A percentile compares a stretch with the other conserved stretches of the same genome.
phyloP scores from a whole-genome alignment of 2,113 vertebrate genomes.

The Carettochelys insculpta region DNA sequence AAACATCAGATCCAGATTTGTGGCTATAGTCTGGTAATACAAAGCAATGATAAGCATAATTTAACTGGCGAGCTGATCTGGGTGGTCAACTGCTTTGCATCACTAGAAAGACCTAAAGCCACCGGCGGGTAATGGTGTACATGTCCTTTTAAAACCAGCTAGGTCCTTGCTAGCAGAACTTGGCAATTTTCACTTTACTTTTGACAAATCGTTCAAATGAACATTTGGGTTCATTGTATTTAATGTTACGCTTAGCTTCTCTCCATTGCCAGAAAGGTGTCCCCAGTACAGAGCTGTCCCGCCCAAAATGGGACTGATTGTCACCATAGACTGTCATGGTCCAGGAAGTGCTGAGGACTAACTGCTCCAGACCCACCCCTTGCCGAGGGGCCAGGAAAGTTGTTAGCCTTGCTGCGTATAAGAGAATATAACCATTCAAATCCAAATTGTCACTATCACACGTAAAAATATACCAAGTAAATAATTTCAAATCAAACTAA shows the following conservation, averaged over 20 bases:
- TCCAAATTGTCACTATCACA: neutral
- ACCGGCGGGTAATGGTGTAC: neutral
- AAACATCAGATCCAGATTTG: neutral
- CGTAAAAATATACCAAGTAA: neutral
- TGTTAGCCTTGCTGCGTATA: no score
- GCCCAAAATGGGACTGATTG: no score
- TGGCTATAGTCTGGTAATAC: neutral
- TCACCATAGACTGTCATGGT: no score
- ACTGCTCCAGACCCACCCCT: no score
- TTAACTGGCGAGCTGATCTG: neutral
- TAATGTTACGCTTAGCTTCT: neutral
- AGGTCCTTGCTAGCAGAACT: neutral
- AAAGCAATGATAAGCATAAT: neutral
- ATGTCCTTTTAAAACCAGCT: neutral
- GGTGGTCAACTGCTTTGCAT: neutral
- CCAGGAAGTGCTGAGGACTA: no score
- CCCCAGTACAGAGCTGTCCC: no score
- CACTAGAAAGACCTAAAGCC: neutral
- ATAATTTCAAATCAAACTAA: neutral
- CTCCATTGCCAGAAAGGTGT: neutral
- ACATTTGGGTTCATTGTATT: neutral
- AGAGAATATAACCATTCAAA: neutral
- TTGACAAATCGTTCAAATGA: neutral
- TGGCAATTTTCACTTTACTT: neutral
- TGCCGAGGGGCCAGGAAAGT: no score